Base-by-base conservation (phyloP, 92 coral and sea anemone species). In the Palythoa caribaeorum region DNA sequence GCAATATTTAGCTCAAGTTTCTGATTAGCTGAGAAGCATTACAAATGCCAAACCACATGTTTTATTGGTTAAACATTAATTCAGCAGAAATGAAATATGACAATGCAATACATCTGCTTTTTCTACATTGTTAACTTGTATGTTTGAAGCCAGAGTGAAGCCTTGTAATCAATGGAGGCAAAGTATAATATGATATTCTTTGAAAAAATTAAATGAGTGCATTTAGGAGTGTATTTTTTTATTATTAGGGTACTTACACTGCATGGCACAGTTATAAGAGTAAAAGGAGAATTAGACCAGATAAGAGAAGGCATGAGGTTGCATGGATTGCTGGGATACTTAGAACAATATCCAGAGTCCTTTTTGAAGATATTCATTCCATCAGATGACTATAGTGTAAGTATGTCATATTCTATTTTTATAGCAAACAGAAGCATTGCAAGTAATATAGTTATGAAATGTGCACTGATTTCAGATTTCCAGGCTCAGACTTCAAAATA, bases 361-460 rank as follows among this genome's bases (percentile, higher is more conserved):
- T 40, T 68, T 76, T 51, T 48, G 36, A 77, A 78, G 76, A 65
- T 87, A 73, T 78, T 87, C 83, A 76, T 87, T 16, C 90, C 85
- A 87, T 78, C 79, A 78, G 90, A 87, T 73, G 90, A 87, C 65
- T 87, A 78, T 48, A 68, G 71, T 78, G 90, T 78, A 87, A 83
- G 77, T 75, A 44, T 75, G 16, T 59, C 66, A 59, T 59, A 59
- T 59, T 59, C 28, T 70, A 35, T 66, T 66, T 66, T 70, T 70
- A 59, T 59, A 59, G 66, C 66, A 59, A 59, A 59, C 66, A 59
- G 66, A 59, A 59, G 66, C n/a, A 5, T 11, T 59, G 66, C 66
- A 59, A 59, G 66, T 59, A 59, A 59, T 59, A 59, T 59, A 59
- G 66, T 14, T 59, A 59, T 14, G 17, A 59, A 59, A 59, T 59